Base-by-base conservation (phyloP, 2,797 vertebrate species). In the Gorsachius magnificus region DNA sequence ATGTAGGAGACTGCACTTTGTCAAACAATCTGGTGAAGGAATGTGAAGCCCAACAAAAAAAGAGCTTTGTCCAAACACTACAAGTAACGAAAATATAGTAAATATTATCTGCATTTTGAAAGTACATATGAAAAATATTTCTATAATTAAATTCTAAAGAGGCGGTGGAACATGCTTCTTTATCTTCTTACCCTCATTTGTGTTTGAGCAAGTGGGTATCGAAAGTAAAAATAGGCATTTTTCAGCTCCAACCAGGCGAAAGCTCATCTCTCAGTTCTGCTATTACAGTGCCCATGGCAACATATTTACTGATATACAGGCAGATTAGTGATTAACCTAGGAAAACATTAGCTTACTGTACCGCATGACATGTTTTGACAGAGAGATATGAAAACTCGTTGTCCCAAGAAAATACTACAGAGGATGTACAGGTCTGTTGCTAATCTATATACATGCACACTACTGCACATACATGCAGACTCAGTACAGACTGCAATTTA, bases 271-370 rank as follows among this genome's bases (percentile, higher is more conserved):
- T 83, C 36, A 61, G 54, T 63, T 94, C 87, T 86, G 79, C 87
- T 86, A 35, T 51, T 83, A 54, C 81, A 91, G 89, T 91, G 92
- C 87, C 96, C 94, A 96, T 93, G 87, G 92, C 96, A 96, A 96
- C 91, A 78, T 79, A 89, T 93, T 94, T 92, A 89, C 87, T 28
- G 16, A 83, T 50, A 65, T 64, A 81, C 2, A 65, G 79, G 92
- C 71, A 91, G 68, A 80, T 89, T 38, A 81, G 84, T 17, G 68
- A 93, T 86, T 94, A 93, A 92, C 75, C 66, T 21, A 36, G 74
- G 80, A 76, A 90, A 90, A 72, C 63, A 77, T 72, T n/a, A 43
- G 36, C 56, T 83, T 82, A 56, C 28, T 71, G 84, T 19, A 76
- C 58, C 2, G 38, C 46, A 33, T 65, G 41, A 33, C 87, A 85